These are phyloP conservation scores for Pteropus alecto DNA, from an alignment of 2,113 vertebrate species.

Conservation along the genomic window DNA sequence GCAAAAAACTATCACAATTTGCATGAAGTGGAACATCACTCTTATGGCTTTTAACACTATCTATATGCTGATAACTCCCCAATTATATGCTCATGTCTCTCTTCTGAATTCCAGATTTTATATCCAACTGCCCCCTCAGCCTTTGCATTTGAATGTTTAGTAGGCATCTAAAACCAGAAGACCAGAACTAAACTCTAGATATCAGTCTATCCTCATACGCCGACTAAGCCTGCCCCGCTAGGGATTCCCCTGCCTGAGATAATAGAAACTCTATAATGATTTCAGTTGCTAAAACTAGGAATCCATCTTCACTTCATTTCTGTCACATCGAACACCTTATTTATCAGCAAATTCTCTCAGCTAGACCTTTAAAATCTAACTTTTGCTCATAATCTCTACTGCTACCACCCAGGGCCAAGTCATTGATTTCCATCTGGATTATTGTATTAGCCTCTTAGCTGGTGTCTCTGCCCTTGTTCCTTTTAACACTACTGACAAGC, in stretches of 20 bases:
- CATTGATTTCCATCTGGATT: not conserved
- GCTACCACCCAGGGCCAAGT: not conserved
- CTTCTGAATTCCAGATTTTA: not conserved
- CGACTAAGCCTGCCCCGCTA: not conserved
- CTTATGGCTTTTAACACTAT: not conserved
- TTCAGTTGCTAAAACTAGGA: not conserved
- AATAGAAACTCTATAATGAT: not conserved
- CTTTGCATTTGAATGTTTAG: not conserved
- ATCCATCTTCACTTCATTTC: not conserved
- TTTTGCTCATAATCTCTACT: not conserved
- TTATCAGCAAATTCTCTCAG: not conserved
- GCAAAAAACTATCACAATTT: constrained; percentile 3
- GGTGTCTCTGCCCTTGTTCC: not conserved
- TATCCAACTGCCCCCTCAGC: not conserved
- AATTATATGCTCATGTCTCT: not conserved
- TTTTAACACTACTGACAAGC: not conserved
- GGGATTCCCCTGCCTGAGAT: not conserved
- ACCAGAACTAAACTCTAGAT: not conserved
- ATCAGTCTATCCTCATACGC: not conserved
- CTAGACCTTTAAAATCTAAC: not conserved
- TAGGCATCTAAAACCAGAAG: not conserved
- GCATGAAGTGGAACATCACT: not conserved
- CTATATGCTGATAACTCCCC: not conserved
- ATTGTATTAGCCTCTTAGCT: not conserved
- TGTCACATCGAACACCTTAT: not conserved